Percentiles rank a stretch among this genome's conserved stretches.
phyloP scores from a whole-genome alignment of 2,888 invertebrate genomes.

The Drosophila fungiperda region DNA sequence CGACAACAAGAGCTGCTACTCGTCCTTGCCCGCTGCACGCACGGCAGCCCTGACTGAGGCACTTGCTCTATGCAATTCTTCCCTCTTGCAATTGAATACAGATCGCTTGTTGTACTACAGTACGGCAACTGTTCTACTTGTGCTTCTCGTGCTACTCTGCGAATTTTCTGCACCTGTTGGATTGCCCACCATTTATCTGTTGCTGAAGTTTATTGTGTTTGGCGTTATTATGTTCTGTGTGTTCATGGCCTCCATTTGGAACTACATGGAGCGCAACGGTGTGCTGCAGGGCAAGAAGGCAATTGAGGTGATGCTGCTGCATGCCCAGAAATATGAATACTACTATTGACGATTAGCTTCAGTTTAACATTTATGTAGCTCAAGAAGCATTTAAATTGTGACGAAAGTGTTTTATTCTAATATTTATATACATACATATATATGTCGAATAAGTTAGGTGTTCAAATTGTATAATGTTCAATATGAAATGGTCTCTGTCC shows the following conservation, averaged over 20 bases:
- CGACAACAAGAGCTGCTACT: slow-evolving; percentile 15
- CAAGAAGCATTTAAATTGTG: slow-evolving; percentile 75
- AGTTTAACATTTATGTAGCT: slow-evolving; percentile 55
- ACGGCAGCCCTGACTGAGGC: slow-evolving; percentile 81
- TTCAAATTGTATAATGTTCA: slow-evolving; percentile 28
- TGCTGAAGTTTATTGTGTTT: slow-evolving; percentile 88
- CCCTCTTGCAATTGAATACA: slow-evolving; percentile 80
- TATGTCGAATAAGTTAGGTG: slow-evolving; percentile 22
- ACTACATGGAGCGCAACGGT: slow-evolving; percentile 92
- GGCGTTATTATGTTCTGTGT: slow-evolving; percentile 89
- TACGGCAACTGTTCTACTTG: slow-evolving; percentile 76
- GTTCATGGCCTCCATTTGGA: slow-evolving; percentile 93
- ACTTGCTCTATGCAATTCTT: slow-evolving; percentile 81
- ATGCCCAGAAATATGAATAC: slow-evolving; percentile 75
- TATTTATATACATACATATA: slow-evolving; percentile 22
- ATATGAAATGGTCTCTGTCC: slow-evolving; percentile 54
- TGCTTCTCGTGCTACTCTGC: slow-evolving; percentile 78
- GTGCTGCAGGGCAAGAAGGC: slow-evolving; percentile 90
- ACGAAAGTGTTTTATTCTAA: slow-evolving; percentile 17
- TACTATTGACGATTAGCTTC: slow-evolving; percentile 49
- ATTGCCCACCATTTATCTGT: slow-evolving; percentile 85
- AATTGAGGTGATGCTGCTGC: slow-evolving; percentile 87
- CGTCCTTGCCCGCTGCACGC: slow-evolving; percentile 52
- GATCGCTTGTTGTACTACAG: slow-evolving; percentile 83
- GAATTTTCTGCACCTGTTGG: slow-evolving; percentile 82